A percentile compares a stretch with the other conserved stretches of the same genome.
Conservation (phyloP, 2,888 invertebrate species). For the Pheosia tremula region DNA sequence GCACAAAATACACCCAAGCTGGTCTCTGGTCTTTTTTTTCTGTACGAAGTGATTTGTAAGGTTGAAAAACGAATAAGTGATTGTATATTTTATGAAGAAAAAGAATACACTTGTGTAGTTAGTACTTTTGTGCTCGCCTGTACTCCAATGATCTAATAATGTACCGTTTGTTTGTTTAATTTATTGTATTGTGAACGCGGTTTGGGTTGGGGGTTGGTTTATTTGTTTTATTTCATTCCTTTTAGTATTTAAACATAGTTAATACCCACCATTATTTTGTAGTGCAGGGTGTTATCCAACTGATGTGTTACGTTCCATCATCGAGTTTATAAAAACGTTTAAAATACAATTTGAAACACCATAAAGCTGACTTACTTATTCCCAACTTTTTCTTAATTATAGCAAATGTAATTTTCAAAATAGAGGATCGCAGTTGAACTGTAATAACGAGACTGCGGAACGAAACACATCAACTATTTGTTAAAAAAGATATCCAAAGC, state of each 20-base stretch:
- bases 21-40: not conserved
- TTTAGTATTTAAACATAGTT: conserved; percentile 9
- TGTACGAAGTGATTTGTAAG: too few species aligned
- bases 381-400: too few species aligned
- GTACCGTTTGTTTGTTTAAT: conserved; percentile 47
- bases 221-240: conserved; percentile 47
- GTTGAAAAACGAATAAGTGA: not conserved
- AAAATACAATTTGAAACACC: not conserved
- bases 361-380: too few species aligned
- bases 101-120: not conserved
- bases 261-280: not conserved
- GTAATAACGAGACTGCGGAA: not conserved
- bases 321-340: not conserved
- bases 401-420: too few species aligned
- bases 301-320: conserved; percentile 15
- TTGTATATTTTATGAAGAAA: not conserved
- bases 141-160: conserved; percentile 42
- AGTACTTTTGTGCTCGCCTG: conserved; percentile 51
- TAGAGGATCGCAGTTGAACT: too few species aligned
- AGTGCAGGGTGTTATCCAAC: not conserved
- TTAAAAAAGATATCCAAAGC: not conserved
- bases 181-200: conserved; percentile 66
- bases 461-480: not conserved
- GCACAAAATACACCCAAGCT: conserved; percentile 39
- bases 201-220: conserved; percentile 79